Conservation (phyloP, 2,888 invertebrate genomes). For the Molorchus minor region DNA sequence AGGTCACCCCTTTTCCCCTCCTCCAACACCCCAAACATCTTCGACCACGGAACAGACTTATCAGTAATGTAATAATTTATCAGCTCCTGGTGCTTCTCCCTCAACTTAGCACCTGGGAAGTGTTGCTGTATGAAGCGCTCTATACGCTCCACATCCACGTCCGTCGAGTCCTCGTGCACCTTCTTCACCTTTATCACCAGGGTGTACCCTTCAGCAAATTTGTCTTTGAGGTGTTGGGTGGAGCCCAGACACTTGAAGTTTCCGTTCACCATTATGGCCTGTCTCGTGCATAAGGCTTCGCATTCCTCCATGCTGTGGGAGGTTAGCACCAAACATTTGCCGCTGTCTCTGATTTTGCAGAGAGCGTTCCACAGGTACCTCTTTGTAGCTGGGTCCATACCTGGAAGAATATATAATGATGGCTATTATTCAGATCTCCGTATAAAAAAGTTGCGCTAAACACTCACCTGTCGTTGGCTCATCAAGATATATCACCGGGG, state of each 20-base stretch:
- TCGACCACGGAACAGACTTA: conserved; percentile 73
- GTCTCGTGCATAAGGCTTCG: conserved; percentile 81
- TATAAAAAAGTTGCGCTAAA: not conserved
- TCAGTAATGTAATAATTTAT: conserved; percentile 76
- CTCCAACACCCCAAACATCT: conserved; percentile 82
- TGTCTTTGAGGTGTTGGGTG: conserved; percentile 82
- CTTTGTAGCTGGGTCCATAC: conserved; percentile 84
- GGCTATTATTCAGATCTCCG: not conserved
- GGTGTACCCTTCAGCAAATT: conserved; percentile 72
- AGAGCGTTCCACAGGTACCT: conserved; percentile 83
- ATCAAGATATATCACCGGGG: conserved; percentile 65
- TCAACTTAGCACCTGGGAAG: conserved; percentile 58
- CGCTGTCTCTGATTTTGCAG: conserved; percentile 72
- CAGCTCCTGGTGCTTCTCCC: conserved; percentile 77
- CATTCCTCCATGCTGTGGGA: conserved; percentile 91
- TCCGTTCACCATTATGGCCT: conserved; percentile 89
- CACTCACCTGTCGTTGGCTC: conserved; percentile 66
- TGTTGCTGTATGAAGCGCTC: conserved; percentile 52
- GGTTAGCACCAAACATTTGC: conserved; percentile 81
- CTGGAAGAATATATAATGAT: conserved; percentile 56
- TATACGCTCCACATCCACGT: conserved; percentile 38
- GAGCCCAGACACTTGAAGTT: conserved; percentile 82
- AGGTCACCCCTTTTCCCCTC: conserved; percentile 55
- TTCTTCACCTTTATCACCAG: conserved; percentile 61
- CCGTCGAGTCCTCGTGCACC: conserved; percentile 24